These are phyloP conservation scores for Ivindomyrus marchei DNA, from an alignment of 2,113 vertebrate species.

Conservation along the genomic window DNA sequence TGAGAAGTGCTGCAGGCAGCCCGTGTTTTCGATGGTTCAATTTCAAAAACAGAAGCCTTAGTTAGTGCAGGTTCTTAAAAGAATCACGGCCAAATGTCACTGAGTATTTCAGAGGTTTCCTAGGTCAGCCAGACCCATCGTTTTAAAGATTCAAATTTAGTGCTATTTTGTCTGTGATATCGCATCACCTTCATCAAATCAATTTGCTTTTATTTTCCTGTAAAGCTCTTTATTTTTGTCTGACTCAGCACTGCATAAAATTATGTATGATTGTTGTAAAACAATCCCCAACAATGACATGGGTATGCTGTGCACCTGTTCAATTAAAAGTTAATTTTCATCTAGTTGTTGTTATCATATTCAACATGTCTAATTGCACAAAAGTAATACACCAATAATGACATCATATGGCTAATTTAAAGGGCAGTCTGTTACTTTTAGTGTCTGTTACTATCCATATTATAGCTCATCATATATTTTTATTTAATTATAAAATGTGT, in stretches of 20 bases:
- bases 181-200: not conserved
- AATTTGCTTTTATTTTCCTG: not conserved
- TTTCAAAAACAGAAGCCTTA: slow-evolving; percentile 5
- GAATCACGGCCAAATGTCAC: not conserved
- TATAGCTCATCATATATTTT: not conserved
- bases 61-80: not conserved
- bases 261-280: not conserved
- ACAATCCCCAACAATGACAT: not conserved
- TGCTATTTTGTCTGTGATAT: not conserved
- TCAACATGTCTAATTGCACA: not conserved
- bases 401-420: not conserved
- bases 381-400: not conserved
- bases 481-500: not conserved
- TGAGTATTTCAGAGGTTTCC: not conserved
- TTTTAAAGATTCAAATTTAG: not conserved
- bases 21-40: not conserved
- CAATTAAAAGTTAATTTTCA: not conserved
- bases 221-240: not conserved
- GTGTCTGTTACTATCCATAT: not conserved
- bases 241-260: not conserved
- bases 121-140: not conserved
- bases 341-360: not conserved
- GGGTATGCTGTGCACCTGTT: not conserved
- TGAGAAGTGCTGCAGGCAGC: not conserved
- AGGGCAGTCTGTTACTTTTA: not conserved